These are phyloP conservation scores for Drosophila bocki DNA, from an alignment of 1,140 invertebrate species.

Conservation along the genomic window DNA sequence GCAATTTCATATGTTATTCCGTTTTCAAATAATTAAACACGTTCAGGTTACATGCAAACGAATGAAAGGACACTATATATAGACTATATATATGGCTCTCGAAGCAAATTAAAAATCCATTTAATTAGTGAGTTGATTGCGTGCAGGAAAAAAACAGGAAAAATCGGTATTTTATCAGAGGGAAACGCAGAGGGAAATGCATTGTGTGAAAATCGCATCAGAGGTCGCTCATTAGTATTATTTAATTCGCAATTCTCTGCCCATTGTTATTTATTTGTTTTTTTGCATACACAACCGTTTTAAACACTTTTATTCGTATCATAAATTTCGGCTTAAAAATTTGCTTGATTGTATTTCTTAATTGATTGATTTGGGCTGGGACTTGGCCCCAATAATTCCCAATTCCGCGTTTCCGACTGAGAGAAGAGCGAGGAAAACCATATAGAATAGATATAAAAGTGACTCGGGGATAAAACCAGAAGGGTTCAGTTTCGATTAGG, in stretches of 20 bases:
- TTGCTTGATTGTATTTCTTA: slow-evolving; percentile 73
- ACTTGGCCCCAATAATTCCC: slow-evolving; percentile 32
- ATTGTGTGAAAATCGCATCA: slow-evolving; percentile 17
- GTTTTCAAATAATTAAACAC: slow-evolving; percentile 48
- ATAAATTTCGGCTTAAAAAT: slow-evolving; percentile 39
- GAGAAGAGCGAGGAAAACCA: slow-evolving; percentile 12
- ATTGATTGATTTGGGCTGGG: slow-evolving; percentile 74
- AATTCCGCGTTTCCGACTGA: slow-evolving; percentile 12
- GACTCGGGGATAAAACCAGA: slow-evolving; percentile 8
- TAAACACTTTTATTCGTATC: slow-evolving; percentile 48
- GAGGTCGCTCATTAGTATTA: slow-evolving; percentile 14
- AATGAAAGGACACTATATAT: slow-evolving; percentile 1
- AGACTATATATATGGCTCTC: background rate
- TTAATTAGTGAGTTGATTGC: slow-evolving; percentile 14
- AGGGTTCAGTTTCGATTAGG: slow-evolving; percentile 19
- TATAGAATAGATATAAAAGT: background rate
- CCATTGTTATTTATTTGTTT: slow-evolving; percentile 38
- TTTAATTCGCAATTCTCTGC: slow-evolving; percentile 18
- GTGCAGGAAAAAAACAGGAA: background rate
- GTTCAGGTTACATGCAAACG: slow-evolving; percentile 10
- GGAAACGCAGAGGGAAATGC: slow-evolving; percentile 19
- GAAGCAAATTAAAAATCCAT: slow-evolving; percentile 16
- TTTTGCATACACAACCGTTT: slow-evolving; percentile 62
- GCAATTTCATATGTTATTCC: slow-evolving; percentile 83
- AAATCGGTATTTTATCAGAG: slow-evolving; percentile 1